Evolutionary conservation across 2,888 invertebrate species (phyloP).

Genomic region (Thera obeliscata): DNA sequence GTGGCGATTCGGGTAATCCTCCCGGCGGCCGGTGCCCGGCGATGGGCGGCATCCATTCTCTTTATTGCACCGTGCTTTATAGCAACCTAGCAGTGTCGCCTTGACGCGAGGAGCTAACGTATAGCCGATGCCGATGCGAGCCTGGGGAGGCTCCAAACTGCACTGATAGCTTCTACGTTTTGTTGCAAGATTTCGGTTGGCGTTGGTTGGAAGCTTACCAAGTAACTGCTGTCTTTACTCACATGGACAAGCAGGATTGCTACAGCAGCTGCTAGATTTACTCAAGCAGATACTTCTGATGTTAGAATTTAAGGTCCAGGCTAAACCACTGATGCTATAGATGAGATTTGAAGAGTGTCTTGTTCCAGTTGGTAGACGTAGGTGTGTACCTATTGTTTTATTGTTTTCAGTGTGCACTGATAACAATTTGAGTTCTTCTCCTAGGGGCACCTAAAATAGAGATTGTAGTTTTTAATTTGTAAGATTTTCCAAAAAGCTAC

Average conservation of each 20-base stretch:
- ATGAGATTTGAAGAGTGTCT: no score
- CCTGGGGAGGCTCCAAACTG: slow-evolving; percentile 38
- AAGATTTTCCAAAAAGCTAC: no score
- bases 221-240: background rate
- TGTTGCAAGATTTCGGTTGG: slow-evolving; percentile 23
- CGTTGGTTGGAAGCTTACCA: slow-evolving; percentile 16
- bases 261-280: background rate
- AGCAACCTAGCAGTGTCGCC: slow-evolving; percentile 71
- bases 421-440: no score
- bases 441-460: no score
- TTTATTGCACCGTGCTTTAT: slow-evolving; percentile 84
- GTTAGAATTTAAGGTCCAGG: no score
- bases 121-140: slow-evolving; percentile 63
- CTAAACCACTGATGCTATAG: no score
- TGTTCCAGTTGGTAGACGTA: no score
- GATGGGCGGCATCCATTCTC: slow-evolving; percentile 84
- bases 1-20: slow-evolving; percentile 84
- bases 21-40: slow-evolving; percentile 75
- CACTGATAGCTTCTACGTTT: slow-evolving; percentile 26
- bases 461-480: no score
- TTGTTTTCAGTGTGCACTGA: no score
- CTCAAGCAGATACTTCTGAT: background rate
- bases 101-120: slow-evolving; percentile 76
- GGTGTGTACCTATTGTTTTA: no score
- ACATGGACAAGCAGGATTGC: background rate